phyloP scores from a whole-genome alignment of 2,888 invertebrate genomes.

The Aphidius colemani region DNA sequence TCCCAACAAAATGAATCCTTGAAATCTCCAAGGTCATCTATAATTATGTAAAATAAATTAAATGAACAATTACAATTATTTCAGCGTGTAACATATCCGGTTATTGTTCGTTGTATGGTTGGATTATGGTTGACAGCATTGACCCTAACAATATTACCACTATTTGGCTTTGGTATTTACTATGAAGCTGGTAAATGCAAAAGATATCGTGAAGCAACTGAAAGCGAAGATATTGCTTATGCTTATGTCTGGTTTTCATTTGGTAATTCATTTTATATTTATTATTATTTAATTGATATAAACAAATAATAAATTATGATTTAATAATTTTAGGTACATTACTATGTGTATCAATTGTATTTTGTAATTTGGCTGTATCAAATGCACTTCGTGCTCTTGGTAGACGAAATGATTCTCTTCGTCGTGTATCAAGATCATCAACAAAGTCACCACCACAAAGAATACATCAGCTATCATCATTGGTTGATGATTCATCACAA shows the following conservation, averaged over 20 bases:
- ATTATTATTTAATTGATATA: background rate
- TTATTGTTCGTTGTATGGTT: conserved; percentile 74
- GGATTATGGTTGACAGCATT: conserved; percentile 73
- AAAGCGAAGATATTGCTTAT: conserved; percentile 71
- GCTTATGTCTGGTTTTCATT: conserved; percentile 77
- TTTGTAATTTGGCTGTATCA: conserved; percentile 83
- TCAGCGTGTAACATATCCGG: conserved; percentile 80
- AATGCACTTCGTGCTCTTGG: conserved; percentile 71
- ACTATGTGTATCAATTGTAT: conserved; percentile 76
- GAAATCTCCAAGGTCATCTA: too few species aligned
- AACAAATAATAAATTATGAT: background rate
- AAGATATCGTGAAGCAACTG: conserved; percentile 74
- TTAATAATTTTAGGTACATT: conserved; percentile 65
- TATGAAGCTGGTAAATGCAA: conserved; percentile 63
- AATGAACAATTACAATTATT: conserved; percentile 38
- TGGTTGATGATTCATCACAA: conserved; percentile 37
- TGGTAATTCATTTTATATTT: conserved; percentile 65
- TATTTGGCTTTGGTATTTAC: conserved; percentile 65
- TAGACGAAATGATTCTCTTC: conserved; percentile 47
- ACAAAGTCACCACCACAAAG: conserved; percentile 52
- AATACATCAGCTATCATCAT: conserved; percentile 39
- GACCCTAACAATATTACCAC: conserved; percentile 74
- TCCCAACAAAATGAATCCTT: too few species aligned
- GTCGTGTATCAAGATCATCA: conserved; percentile 52
- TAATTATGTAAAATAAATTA: background rate